Base-by-base conservation (phyloP, 2,888 invertebrate genomes). In the Periphyllus acericola region DNA sequence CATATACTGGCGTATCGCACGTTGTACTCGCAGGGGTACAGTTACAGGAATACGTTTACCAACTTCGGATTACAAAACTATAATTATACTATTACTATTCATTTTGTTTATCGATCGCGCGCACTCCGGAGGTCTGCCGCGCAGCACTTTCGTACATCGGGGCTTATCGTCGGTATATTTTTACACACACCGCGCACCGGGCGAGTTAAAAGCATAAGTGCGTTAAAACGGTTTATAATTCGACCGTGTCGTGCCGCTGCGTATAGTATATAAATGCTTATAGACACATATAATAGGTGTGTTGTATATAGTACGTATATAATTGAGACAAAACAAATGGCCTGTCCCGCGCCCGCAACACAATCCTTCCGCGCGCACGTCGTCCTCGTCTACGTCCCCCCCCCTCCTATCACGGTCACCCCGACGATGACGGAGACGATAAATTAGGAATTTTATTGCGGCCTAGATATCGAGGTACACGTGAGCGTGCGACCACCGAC, bases 141-240 rank as follows among this genome's bases (percentile, higher is more conserved):
- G 55, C 11, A 46, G 46, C 11, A 46, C 25, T 3, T 5, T 60
- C 60, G 68, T 29, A 60, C 29, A 3, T 29, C 66, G n/a, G 55
- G 46, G 46, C n/a, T n/a, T 66, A n/a, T 66, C 66, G 66, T 66
- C 68, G 68, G 68, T 29, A 11, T 29, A 11, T 68, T 68, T 68
- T n/a, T n/a, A 66, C n/a, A 92, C 68, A 55, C 17, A 55, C 55
- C 14, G 46, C 14, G 46, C 14, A 46, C 14, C 46, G 55, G 25
- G 40, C 36, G 34, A 74, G 75, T 68, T 83, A 72, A 81, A 81
- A 83, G 66, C 60, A 55, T 89, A 79, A 72, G 78, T 40, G 60
- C 76, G 76, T 76, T 52, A 32, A 40, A 78, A 55, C 46, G 81
- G 83, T 55, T n/a, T 29, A 34, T 36, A 19, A 83, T 83, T 74